Percentiles rank a stretch among this genome's conserved stretches.
Conservation (phyloP, 2,797 vertebrate species). For the Myripristis murdjan region DNA sequence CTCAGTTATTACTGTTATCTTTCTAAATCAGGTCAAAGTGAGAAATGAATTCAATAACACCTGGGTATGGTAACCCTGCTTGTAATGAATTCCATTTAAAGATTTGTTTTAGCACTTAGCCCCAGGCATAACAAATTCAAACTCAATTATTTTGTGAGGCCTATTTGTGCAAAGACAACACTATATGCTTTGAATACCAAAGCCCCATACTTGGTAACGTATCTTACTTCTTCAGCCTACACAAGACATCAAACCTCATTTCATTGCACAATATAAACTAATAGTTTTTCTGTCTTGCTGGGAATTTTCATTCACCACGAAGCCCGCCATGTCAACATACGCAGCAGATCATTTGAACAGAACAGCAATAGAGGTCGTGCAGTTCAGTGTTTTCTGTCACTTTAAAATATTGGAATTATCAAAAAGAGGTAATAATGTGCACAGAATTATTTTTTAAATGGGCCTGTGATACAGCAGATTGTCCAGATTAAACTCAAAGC, state of each 20-base stretch:
- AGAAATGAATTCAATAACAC: constrained; percentile 88
- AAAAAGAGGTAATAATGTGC: constrained; percentile 54
- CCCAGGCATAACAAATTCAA: constrained; percentile 87
- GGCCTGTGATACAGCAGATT: constrained; percentile 53
- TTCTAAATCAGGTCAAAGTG: constrained; percentile 86
- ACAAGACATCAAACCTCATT: constrained; percentile 55
- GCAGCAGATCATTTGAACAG: constrained; percentile 44
- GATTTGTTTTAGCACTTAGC: constrained; percentile 89
- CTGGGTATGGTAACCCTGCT: constrained; percentile 82
- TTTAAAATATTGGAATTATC: constrained; percentile 54
- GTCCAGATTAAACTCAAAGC: constrained; percentile 65
- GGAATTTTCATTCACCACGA: constrained; percentile 51
- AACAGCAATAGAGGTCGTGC: constrained; percentile 40
- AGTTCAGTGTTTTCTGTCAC: constrained; percentile 37
- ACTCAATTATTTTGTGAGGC: constrained; percentile 86
- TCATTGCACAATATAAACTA: constrained; percentile 47
- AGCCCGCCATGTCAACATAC: constrained; percentile 26
- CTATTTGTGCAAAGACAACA: constrained; percentile 83
- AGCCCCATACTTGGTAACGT: constrained; percentile 68
- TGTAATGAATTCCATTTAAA: constrained; percentile 89
- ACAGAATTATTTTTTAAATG: constrained; percentile 43
- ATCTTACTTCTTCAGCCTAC: constrained; percentile 61
- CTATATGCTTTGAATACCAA: constrained; percentile 82
- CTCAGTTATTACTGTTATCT: constrained; percentile 83
- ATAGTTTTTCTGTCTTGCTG: constrained; percentile 59